Base-by-base conservation (phyloP, 1,140 invertebrate genomes). In the Scaptodrosophila lebanonensis region DNA sequence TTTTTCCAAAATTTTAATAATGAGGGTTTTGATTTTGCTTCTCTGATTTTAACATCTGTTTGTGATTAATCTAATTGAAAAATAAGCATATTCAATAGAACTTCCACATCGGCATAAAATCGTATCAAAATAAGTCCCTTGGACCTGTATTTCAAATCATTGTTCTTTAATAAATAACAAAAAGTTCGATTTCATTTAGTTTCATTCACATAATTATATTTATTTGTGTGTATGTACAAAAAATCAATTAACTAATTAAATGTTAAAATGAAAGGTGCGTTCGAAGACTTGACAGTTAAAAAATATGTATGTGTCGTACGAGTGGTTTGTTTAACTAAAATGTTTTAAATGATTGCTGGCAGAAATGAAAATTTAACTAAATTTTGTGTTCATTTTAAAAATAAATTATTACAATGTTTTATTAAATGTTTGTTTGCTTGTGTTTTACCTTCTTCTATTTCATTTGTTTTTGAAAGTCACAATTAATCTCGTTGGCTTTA, bases 401-500 rank as follows among this genome's bases (percentile, higher is more conserved):
- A 42, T 52, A 48, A 29, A 53, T 16, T 11, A 11, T 43, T 29
- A 51, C 38, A 42, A 62, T 63, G 56, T 35, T 44, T 44, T 62
- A 48, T 38, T 64, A 20, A 47, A 44, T 62, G 48, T 63, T 18
- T 58, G 35, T 25, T 58, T 12, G 22, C 16, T 8, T 52, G 27
- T 43, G 18, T 32, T 47, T 43, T 61, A 17, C 47, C n/a, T 35
- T 48, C 20, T 17, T 35, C 27, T 36, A 18, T 45, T 54, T 64
- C 56, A 36, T 65, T 65, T 57, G 49, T 65, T 57, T 65, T 61
- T 60, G 65, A 65, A 65, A 64, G 61, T 65, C 62, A 82, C 68
- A 82, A 73, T 75, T 83, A 75, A 82, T 83, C 75, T 82, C 75
- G 66, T 66, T 79, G 69, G 68, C 73, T 69, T 79, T 60, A 54